Evolutionary conservation across 2,113 vertebrate genomes (phyloP).

Genomic region (Ursus arctos): DNA sequence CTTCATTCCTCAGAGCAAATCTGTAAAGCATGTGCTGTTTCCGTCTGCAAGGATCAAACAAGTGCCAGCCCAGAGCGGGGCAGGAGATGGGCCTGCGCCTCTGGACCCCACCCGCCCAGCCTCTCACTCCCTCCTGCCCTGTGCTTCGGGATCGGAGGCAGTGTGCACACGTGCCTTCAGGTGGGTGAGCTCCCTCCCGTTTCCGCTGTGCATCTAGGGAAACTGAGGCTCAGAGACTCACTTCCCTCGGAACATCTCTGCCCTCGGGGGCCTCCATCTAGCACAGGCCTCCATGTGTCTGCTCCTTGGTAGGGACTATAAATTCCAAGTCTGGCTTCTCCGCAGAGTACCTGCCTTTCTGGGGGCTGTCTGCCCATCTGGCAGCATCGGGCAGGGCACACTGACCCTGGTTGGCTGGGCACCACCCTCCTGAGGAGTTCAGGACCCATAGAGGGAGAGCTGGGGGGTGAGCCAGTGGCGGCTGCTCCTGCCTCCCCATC

Average conservation of each 20-base stretch:
- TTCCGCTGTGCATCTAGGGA: not conserved
- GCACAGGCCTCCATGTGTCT: not conserved
- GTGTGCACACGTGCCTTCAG: not conserved
- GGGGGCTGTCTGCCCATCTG: not conserved
- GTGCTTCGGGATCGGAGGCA: not conserved
- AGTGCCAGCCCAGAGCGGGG: not conserved
- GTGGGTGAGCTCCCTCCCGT: not conserved
- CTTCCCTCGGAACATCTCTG: not conserved
- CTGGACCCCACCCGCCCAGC: not conserved
- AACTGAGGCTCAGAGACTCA: not conserved
- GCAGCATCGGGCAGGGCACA: not conserved
- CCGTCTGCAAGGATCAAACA: not conserved
- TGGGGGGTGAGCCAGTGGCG: not conserved
- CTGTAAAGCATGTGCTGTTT: not conserved
- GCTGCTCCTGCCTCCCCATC: not conserved
- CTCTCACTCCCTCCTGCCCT: not conserved
- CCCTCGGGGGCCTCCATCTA: not conserved
- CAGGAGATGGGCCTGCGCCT: not conserved
- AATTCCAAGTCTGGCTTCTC: conserved; percentile 33
- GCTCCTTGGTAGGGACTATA: not conserved
- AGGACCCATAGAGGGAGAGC: not conserved
- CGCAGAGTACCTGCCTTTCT: not conserved
- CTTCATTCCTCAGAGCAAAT: not conserved
- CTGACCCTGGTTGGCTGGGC: not conserved
- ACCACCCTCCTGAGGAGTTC: not conserved